Conservation (phyloP, 2,797 vertebrate genomes). For the Aythya fuligula region DNA sequence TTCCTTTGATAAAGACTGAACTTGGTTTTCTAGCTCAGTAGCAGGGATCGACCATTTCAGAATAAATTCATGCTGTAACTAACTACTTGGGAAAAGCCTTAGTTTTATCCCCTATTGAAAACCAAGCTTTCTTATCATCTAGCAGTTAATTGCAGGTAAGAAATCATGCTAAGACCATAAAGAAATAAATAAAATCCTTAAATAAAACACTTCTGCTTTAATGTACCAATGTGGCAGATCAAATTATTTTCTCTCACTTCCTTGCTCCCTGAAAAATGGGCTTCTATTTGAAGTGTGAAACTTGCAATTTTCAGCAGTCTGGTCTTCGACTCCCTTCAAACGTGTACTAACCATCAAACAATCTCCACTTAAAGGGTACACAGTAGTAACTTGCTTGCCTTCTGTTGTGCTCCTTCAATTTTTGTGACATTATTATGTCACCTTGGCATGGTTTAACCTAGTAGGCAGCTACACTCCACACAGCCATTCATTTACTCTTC, state of each 20-base stretch:
- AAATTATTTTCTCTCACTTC: slow-evolving; percentile 32
- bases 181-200: not conserved
- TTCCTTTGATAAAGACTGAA: not conserved
- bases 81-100: not conserved
- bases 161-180: not conserved
- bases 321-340: not conserved
- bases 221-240: not conserved
- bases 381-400: not conserved
- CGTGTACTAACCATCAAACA: not conserved
- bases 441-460: not conserved
- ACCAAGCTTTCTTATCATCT: not conserved
- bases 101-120: not conserved
- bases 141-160: not conserved
- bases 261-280: not conserved
- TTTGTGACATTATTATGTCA: not conserved
- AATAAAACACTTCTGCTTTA: not conserved
- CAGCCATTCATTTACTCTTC: not conserved
- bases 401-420: not conserved
- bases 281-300: slow-evolving; percentile 3
- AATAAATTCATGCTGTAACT: not conserved
- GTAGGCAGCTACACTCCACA: not conserved
- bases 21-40: not conserved
- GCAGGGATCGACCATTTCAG: not conserved
- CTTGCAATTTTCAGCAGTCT: not conserved
- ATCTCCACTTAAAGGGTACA: not conserved